Conservation (phyloP, 2,888 invertebrate species). For the Epirrhoe tristata region DNA sequence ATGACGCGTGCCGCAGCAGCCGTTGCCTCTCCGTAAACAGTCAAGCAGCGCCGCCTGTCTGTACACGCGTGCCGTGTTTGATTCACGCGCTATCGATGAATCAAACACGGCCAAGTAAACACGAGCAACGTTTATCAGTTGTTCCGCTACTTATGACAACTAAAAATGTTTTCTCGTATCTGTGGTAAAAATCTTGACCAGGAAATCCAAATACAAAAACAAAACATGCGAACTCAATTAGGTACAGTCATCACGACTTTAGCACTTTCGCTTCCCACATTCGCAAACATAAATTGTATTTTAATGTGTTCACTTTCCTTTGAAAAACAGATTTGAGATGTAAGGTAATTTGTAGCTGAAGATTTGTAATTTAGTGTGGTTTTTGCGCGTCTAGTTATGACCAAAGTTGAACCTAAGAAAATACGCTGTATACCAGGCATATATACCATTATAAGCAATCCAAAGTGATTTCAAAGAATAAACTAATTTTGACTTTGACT, state of each 20-base stretch:
- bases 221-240: conserved; percentile 33
- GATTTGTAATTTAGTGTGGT: conserved; percentile 21
- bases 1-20: too few relatives aligned
- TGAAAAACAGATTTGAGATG: conserved; percentile 25
- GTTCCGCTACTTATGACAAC: background rate
- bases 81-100: too few relatives aligned
- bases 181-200: conserved; percentile 15
- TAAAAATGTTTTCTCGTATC: background rate
- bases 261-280: conserved; percentile 54
- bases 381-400: conserved; percentile 7
- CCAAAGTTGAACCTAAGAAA: background rate
- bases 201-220: conserved; percentile 14
- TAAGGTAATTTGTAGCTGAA: conserved; percentile 17
- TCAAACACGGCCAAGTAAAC: too few relatives aligned
- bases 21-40: too few relatives aligned
- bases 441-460: background rate
- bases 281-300: conserved; percentile 56
- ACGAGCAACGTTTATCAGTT: background rate
- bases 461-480: too few relatives aligned
- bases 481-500: too few relatives aligned
- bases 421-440: background rate
- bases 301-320: conserved; percentile 57
- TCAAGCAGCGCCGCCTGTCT: too few relatives aligned
- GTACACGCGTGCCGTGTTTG: too few relatives aligned
- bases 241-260: conserved; percentile 36